Conservation (phyloP, 2,888 invertebrate species). For the Acanthosoma haemorrhoidale region DNA sequence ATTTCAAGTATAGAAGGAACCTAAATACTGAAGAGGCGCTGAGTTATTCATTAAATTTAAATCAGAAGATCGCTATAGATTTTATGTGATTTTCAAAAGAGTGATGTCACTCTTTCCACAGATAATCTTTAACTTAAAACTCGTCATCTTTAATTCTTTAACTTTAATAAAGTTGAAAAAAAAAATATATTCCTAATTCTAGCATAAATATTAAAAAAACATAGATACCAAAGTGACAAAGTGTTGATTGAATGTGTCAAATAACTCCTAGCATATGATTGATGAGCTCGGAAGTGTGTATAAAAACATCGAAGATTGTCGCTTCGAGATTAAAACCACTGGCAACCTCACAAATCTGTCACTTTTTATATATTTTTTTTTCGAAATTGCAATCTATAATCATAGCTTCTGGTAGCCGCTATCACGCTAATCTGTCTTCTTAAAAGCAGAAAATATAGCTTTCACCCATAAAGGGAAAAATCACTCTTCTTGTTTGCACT, state of each 20-base stretch:
- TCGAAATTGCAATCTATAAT: background rate
- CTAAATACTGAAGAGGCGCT: too few relatives aligned
- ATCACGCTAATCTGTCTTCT: background rate
- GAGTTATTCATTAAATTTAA: too few relatives aligned
- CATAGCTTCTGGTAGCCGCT: background rate
- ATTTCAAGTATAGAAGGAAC: too few relatives aligned
- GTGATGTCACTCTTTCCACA: too few relatives aligned
- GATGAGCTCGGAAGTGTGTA: background rate
- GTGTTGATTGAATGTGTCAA: background rate
- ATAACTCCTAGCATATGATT: background rate
- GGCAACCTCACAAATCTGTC: background rate
- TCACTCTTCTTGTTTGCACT: background rate
- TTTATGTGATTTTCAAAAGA: too few relatives aligned
- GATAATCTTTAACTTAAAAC: too few relatives aligned
- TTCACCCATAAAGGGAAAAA: background rate
- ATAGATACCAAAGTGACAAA: too few relatives aligned
- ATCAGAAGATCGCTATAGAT: too few relatives aligned
- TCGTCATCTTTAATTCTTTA: too few relatives aligned
- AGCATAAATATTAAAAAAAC: too few relatives aligned
- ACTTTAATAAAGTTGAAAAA: too few relatives aligned
- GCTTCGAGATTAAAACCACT: background rate
- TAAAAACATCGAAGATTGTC: background rate
- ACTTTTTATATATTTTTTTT: background rate
- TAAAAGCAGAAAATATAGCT: conserved; percentile 1
- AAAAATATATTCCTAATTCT: too few relatives aligned